Evolutionary conservation across 2,113 vertebrate species (phyloP), one percentile per base, ranked within the genome.

Genomic region (Taxidea taxus): DNA sequence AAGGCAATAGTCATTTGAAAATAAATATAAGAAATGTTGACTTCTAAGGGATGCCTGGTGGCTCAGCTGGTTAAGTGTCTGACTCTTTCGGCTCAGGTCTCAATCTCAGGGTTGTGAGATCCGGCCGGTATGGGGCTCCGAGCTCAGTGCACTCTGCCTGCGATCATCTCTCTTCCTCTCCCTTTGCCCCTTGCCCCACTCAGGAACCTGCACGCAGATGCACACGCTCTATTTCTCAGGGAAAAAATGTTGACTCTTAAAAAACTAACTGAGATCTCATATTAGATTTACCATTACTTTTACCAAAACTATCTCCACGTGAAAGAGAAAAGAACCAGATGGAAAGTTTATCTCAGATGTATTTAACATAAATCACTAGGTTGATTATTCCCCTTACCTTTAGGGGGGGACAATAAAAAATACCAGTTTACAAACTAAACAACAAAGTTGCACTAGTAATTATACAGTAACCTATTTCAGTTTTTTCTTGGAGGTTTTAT

Each of bases 401-500:
- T 44, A 89, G 58, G 7, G 51, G 58, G 7, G 51, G 23, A 29
- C 29, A 87, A 82, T 44, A 91, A 75, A 87, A 75, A 75, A 66
- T 11, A 87, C 7, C 29, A 44, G 37, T 42, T 70, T 77, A 60
- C 84, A 96, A 75, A 78, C 34, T 64, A 97, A 97, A 85, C 58
- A 92, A 44, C 34, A 96, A 86, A 95, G 47, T 10, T 81, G 14
- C 27, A 91, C 56, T 8, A 91, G 14, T 31, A 83, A 60, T 87
- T 96, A 92, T 97, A 98, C 70, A 91, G 75, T 94, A 98, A 70
- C 14, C 31, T 94, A 90, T 93, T 97, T 95, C 88, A 68, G 94
- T 92, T 80, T 95, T 94, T 80, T 95, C 87, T 62, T 78, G 89
- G 15, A 96, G 68, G 93, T 96, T 92, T 96, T 74, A 97, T 80